phyloP scores from a whole-genome alignment of 2,888 invertebrate genomes.

The Polyommatus icarus region DNA sequence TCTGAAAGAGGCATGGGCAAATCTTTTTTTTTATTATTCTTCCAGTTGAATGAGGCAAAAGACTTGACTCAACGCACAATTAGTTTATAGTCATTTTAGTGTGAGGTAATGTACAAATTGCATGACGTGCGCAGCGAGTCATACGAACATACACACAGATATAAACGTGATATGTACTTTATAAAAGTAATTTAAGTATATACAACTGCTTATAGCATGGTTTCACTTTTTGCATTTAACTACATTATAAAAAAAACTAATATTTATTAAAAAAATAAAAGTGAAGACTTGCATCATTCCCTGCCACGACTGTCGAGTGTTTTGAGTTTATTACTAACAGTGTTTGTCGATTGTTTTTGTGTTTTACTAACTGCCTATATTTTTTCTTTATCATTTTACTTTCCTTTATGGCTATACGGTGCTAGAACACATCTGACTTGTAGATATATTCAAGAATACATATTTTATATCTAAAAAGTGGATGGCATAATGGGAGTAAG shows the following conservation, averaged over 20 bases:
- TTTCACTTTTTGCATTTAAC: constrained; percentile 38
- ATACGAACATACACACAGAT: not conserved
- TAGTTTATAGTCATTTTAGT: constrained; percentile 4
- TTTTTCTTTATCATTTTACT: constrained; percentile 48
- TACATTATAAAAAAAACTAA: constrained; percentile 11
- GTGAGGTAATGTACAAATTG: constrained; percentile 13
- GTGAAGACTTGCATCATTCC: constrained; percentile 34
- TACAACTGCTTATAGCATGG: constrained; percentile 34
- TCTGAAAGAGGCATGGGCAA: not conserved
- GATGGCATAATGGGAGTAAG: constrained; percentile 51
- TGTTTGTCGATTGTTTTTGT: constrained; percentile 41
- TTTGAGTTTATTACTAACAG: constrained; percentile 39
- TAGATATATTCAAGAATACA: constrained; percentile 47
- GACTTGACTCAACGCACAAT: constrained; percentile 23
- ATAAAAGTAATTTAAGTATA: constrained; percentile 21
- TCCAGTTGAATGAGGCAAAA: not conserved
- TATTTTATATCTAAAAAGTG: constrained; percentile 51
- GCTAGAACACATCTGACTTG: constrained; percentile 60
- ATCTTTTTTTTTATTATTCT: not conserved
- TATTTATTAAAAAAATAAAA: constrained; percentile 18
- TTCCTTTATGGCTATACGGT: constrained; percentile 65
- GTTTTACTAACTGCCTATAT: constrained; percentile 67
- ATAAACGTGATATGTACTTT: constrained; percentile 21
- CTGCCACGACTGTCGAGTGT: constrained; percentile 37
- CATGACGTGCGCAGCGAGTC: constrained; percentile 1